A percentile compares a stretch with the other conserved stretches of the same genome.
phyloP scores from a whole-genome alignment of 2,797 vertebrate species.

The Fratercula arctica region DNA sequence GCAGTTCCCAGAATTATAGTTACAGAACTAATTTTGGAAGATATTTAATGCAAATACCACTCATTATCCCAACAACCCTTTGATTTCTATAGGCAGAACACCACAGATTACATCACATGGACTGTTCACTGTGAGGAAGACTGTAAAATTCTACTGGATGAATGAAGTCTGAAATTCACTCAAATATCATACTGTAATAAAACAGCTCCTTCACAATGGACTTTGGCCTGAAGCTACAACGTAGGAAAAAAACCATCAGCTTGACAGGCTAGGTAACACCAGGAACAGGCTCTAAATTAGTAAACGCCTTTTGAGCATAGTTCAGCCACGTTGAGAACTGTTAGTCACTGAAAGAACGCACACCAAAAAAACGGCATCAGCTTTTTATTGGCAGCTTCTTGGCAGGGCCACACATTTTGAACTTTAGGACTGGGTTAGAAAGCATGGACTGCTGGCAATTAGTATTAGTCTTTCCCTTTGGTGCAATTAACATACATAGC shows the following conservation, averaged over 20 bases:
- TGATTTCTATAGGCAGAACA: background rate
- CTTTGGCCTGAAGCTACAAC: background rate
- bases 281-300: background rate
- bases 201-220: background rate
- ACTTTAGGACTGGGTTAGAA: background rate
- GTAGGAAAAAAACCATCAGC: background rate
- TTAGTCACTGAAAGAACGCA: conserved; percentile 12
- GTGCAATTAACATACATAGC: background rate
- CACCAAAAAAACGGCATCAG: background rate
- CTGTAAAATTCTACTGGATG: background rate
- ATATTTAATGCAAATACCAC: background rate
- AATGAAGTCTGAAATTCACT: background rate
- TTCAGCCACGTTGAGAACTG: background rate
- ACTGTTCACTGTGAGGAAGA: background rate
- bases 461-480: background rate
- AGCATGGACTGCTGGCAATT: background rate
- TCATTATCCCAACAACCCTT: background rate
- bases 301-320: background rate
- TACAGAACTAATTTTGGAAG: background rate
- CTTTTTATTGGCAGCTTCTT: conserved; percentile 3
- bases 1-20: background rate
- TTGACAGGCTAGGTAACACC: background rate
- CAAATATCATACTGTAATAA: background rate
- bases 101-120: background rate
- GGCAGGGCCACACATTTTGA: background rate